These are phyloP conservation scores for Geodia barretti DNA, from an alignment of 37 sponge, comb jelly and placozoan genomes.

Conservation along the genomic window DNA sequence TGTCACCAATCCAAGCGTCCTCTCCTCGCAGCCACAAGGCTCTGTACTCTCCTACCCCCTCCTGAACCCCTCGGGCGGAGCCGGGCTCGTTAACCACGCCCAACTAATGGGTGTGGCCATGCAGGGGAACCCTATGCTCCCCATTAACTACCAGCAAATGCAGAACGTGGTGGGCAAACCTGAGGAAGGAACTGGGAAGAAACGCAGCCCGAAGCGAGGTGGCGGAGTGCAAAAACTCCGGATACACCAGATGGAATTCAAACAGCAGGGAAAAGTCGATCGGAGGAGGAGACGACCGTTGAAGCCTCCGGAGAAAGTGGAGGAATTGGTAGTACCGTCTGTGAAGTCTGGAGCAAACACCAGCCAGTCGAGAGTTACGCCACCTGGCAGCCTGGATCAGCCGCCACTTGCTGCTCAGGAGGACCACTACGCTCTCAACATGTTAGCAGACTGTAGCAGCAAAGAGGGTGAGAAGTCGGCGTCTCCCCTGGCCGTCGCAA, in stretches of 20 bases:
- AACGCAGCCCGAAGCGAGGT: background rate
- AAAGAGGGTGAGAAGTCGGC: conserved; percentile 13
- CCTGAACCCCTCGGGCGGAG: background rate
- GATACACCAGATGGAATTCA: conserved; percentile 60
- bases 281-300: conserved; percentile 18
- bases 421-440: conserved; percentile 41
- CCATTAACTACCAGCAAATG: background rate
- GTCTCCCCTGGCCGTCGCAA: background rate
- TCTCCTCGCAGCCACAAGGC: background rate
- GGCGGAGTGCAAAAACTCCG: conserved; percentile 27
- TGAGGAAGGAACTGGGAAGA: background rate
- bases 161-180: background rate
- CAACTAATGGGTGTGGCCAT: conserved; percentile 6
- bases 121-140: background rate
- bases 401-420: background rate
- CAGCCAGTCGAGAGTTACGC: background rate
- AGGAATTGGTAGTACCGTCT: background rate
- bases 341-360: background rate
- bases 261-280: conserved; percentile 10
- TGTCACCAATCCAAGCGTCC: background rate
- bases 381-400: too few species aligned
- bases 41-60: background rate
- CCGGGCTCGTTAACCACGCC: background rate
- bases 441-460: conserved; percentile 39
- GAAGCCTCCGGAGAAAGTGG: background rate